Evolutionary conservation across 1,140 invertebrate species (phyloP).

Genomic region (Philopotamus ludificatus): DNA sequence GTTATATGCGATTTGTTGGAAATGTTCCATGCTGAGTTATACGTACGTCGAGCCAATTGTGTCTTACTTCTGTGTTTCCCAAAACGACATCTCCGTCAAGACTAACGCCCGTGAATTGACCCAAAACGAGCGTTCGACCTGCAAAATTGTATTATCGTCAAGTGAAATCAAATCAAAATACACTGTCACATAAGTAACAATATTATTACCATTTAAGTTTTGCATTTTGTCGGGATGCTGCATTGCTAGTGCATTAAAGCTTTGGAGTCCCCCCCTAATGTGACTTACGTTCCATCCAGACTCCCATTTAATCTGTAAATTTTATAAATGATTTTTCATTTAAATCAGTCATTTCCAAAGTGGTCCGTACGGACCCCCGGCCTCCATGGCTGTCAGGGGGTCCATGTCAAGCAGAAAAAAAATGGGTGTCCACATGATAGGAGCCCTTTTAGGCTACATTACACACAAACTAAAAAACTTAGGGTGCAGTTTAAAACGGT

Average conservation of each 20-base stretch:
- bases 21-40: background rate
- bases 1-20: background rate
- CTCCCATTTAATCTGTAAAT: conserved; percentile 59
- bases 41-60: conserved; percentile 86
- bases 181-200: background rate
- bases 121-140: conserved; percentile 77
- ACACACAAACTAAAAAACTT: no score
- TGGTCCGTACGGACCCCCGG: no score
- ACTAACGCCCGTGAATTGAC: conserved; percentile 83
- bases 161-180: conserved; percentile 8
- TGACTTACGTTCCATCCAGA: conserved; percentile 87
- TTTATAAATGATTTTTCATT: background rate
- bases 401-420: background rate
- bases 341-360: no score
- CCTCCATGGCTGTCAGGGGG: no score
- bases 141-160: no score
- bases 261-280: conserved; percentile 79
- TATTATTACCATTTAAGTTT: conserved; percentile 62
- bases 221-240: conserved; percentile 70
- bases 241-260: conserved; percentile 67
- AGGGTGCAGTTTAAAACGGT: no score
- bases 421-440: no score
- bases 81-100: conserved; percentile 85
- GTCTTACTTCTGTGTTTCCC: conserved; percentile 85
- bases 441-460: no score